These are phyloP conservation scores for Muscicapa striata DNA, from an alignment of 2,797 vertebrate genomes.

Conservation along the genomic window DNA sequence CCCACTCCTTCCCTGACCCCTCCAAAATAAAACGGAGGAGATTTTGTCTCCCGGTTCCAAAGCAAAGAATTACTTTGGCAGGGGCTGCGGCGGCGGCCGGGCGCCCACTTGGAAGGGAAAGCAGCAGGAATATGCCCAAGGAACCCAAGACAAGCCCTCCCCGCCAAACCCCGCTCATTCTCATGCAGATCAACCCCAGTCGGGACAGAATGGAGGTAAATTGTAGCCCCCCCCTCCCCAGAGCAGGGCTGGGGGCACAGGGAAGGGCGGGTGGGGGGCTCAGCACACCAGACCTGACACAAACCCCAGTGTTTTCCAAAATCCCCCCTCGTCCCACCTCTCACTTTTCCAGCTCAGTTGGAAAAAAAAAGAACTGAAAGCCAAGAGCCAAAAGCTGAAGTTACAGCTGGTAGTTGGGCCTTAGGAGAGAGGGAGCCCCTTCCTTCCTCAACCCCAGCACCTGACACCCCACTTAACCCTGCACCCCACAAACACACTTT, in stretches of 20 bases:
- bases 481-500: neutral
- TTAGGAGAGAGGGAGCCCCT: neutral
- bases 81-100: neutral
- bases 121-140: constrained; percentile 32
- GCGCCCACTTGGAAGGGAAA: constrained; percentile 54
- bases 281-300: neutral
- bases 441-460: neutral
- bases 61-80: constrained; percentile 74
- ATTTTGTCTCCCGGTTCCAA: constrained; percentile 44
- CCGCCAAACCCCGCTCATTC: neutral
- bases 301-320: neutral
- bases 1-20: constrained; percentile 56
- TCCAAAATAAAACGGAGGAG: constrained; percentile 28
- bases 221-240: neutral
- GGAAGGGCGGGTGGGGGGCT: neutral
- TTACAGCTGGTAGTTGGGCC: neutral
- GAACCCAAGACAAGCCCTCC: constrained; percentile 32
- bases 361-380: neutral
- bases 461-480: neutral
- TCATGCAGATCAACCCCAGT: constrained; percentile 38
- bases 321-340: neutral
- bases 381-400: constrained; percentile 14
- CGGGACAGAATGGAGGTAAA: neutral
- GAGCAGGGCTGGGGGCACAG: neutral
- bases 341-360: neutral